phyloP scores from a whole-genome alignment of 2,113 vertebrate species.

The Calypte anna region DNA sequence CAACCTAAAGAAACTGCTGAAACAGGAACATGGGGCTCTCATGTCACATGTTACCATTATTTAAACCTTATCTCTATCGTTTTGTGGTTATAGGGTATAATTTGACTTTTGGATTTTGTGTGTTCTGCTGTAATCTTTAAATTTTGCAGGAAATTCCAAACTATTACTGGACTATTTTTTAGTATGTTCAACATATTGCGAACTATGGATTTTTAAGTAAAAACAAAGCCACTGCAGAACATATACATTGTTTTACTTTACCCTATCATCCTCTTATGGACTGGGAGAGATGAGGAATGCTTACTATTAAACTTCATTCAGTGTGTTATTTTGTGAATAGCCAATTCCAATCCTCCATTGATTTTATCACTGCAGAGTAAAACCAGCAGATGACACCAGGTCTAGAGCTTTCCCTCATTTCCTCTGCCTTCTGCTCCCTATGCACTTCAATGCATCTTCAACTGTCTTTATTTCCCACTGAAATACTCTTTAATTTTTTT shows the following conservation, averaged over 20 bases:
- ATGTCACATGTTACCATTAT: not conserved
- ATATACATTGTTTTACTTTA: not conserved
- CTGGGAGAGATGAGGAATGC: not conserved
- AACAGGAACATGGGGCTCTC: not conserved
- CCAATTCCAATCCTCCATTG: not conserved
- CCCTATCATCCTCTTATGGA: not conserved
- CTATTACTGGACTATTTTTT: slow-evolving; percentile 29
- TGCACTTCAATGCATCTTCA: not conserved
- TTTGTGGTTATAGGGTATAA: slow-evolving; percentile 62
- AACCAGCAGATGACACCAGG: not conserved
- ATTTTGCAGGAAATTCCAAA: slow-evolving; percentile 65
- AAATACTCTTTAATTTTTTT: not conserved
- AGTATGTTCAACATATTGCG: slow-evolving; percentile 8
- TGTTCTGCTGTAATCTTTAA: slow-evolving; percentile 31
- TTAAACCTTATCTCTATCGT: slow-evolving; percentile 51
- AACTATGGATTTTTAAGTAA: slow-evolving; percentile 18
- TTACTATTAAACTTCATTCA: not conserved
- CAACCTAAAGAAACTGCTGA: slow-evolving; percentile 58
- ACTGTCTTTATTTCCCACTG: not conserved
- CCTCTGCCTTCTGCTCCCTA: not conserved
- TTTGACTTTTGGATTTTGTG: slow-evolving; percentile 68
- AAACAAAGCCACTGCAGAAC: not conserved
- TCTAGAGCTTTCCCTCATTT: not conserved
- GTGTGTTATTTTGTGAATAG: not conserved
- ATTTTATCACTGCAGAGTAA: not conserved